Evolutionary conservation across 92 coral and sea anemone genomes (phyloP), one percentile per base, ranked within the genome.

Genomic region (Muricea muricata): DNA sequence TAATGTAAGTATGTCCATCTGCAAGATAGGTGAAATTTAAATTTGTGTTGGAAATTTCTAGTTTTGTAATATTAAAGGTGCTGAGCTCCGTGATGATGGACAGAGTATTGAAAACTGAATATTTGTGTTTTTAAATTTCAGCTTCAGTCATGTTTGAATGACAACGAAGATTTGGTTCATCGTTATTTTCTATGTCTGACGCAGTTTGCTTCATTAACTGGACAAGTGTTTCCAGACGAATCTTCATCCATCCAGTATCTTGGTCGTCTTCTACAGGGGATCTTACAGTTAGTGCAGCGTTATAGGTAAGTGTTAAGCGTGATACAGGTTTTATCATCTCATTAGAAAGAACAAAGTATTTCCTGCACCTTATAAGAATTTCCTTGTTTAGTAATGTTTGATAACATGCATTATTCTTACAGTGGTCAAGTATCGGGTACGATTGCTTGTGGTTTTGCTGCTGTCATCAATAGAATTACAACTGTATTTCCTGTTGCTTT

Each of bases 191-290:
- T 91, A 87, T 93, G 98, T 63, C 82, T 95, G 48, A 93, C 89
- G 34, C 98, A 95, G 86, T 90, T 95, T 67, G 98, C 98, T 13
- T 90, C 98, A n/a, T 88, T 95, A 33, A 84, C 89, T 61, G 98
- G 97, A 33, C 85, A 87, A 3, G 71, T 95, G 23, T 88, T 95
- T 73, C 29, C 90, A 34, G 91, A 90, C 41, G 85, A 89, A 25
- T 40, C 73, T 26, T 89, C 92, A 0, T 92, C 91, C 46, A 78
- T 89, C 5, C 94, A 93, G 71, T 95, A 91, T 74, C 88, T 95
- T 35, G 80, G 93, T 20, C 87, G 89, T 58, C 91, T 80, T 82
- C 31, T 95, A 40, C 91, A 86, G 34, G 97, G 96, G 40, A 89
- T 84, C 25, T 78, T 93, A 30, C 91, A 90, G 46, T 76, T 93